phyloP scores from a whole-genome alignment of 2,113 vertebrate genomes.

The Centropus bengalensis region DNA sequence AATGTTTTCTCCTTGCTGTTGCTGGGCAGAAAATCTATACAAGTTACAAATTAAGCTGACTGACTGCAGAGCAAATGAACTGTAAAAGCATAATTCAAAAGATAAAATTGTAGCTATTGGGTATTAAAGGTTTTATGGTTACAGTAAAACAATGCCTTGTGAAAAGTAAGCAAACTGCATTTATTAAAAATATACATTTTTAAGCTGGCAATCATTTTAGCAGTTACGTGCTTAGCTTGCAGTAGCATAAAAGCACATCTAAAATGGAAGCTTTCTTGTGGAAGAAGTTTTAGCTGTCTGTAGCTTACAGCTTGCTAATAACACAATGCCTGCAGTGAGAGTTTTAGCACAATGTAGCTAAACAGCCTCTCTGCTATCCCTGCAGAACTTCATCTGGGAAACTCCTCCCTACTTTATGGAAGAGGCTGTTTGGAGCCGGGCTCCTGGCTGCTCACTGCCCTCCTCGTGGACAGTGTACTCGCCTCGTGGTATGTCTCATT shows the following conservation, averaged over 20 bases:
- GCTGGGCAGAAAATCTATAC: constrained; percentile 48
- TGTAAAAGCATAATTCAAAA: constrained; percentile 9
- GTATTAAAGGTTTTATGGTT: background rate
- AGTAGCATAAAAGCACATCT: background rate
- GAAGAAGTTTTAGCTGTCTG: background rate
- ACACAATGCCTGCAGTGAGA: background rate
- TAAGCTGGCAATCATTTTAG: background rate
- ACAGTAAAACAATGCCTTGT: background rate
- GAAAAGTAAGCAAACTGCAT: background rate
- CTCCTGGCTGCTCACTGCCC: background rate
- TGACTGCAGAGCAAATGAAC: background rate
- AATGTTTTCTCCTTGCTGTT: constrained; percentile 44
- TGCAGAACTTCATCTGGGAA: background rate
- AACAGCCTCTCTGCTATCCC: background rate
- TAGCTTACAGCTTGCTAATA: background rate
- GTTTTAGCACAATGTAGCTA: background rate
- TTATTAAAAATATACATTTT: background rate
- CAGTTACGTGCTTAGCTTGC: background rate
- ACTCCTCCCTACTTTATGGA: background rate
- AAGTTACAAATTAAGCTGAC: constrained; percentile 60
- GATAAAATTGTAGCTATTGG: background rate
- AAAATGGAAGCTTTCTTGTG: background rate
- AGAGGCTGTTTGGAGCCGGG: fast-evolving
- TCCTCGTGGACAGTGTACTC: background rate
- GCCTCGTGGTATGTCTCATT: background rate